Evolutionary conservation across 2,113 vertebrate species (phyloP).

Genomic region (Dipodomys merriami): DNA sequence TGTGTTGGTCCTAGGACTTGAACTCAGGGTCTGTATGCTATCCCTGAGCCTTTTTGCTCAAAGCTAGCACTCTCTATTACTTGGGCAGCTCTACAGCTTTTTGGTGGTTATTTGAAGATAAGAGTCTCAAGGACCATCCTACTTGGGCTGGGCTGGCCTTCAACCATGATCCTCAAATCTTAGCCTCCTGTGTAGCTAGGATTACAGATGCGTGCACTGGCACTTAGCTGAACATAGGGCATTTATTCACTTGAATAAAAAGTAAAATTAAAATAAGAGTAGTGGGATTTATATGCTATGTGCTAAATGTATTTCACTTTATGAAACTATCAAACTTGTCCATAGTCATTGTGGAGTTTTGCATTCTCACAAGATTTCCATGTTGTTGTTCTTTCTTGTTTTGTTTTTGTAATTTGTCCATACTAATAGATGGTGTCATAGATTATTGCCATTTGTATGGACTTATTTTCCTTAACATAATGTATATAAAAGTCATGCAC

Average conservation of each 20-base stretch:
- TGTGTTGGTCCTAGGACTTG: no score
- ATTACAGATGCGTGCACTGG: no score
- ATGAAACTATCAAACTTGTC: background rate
- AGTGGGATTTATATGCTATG: background rate
- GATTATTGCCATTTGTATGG: background rate
- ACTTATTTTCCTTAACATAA: conserved; percentile 27
- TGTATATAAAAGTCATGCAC: background rate
- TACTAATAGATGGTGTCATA: background rate
- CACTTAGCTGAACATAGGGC: background rate
- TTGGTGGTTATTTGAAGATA: no score
- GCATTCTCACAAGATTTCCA: background rate
- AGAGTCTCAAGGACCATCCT: no score
- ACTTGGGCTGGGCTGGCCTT: no score
- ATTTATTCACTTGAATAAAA: background rate
- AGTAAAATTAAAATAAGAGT: conserved; percentile 5
- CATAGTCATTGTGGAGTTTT: background rate
- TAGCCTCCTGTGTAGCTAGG: no score
- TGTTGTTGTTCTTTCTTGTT: no score
- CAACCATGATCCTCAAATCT: no score
- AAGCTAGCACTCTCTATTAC: no score
- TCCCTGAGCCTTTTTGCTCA: no score
- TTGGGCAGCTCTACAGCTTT: no score
- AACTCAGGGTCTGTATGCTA: no score
- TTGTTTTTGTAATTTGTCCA: background rate
- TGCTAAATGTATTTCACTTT: background rate